Evolutionary conservation across 2,797 vertebrate genomes (phyloP), one percentile per base, ranked within the genome.

Genomic region (Gephyroberyx darwinii): DNA sequence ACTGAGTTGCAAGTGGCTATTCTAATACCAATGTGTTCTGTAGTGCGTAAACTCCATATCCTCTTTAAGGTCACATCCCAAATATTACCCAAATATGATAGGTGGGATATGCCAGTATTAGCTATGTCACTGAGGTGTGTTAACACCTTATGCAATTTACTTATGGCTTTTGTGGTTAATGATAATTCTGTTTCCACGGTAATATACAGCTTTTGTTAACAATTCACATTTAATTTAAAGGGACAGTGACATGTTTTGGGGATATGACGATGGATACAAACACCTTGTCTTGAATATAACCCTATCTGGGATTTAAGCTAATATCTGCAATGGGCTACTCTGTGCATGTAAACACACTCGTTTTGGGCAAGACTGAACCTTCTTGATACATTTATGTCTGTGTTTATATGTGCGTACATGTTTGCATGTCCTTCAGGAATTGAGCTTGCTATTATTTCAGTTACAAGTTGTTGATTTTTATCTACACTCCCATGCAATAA

Each of bases 401-500:
- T 17, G 10, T n/a, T 30, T 26, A 20, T 22, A 22, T 48, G 16
- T 30, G 16, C 5, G 16, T 37, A 10, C 51, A 14, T 33, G 43
- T 62, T 48, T 26, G 4, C 33, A 37, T 51, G 17, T 17, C 61
- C 43, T 6, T 14, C 10, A 62, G 20, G 39, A 26, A 1, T 31
- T 62, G 43, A n/a, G 43, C 12, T 43, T 59, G 56, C 47, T 74
- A 33, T 59, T 59, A 45, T 57, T 71, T 45, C 59, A 22, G 6
- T 60, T 73, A 22, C 45, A 64, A 63, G 39, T 10, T 69, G 53
- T 71, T 74, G 48, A 64, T 68, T 68, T 65, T 43, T 52, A 43
- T 45, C 43, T 72, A 14, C 31, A 16, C 50, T 54, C 20, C 66
- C n/a, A 52, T 76, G 20, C 26, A 58, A 69, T 68, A 58, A 60